Evolutionary conservation across 2,113 vertebrate species (phyloP).

Genomic region (Deroptyus accipitrinus): DNA sequence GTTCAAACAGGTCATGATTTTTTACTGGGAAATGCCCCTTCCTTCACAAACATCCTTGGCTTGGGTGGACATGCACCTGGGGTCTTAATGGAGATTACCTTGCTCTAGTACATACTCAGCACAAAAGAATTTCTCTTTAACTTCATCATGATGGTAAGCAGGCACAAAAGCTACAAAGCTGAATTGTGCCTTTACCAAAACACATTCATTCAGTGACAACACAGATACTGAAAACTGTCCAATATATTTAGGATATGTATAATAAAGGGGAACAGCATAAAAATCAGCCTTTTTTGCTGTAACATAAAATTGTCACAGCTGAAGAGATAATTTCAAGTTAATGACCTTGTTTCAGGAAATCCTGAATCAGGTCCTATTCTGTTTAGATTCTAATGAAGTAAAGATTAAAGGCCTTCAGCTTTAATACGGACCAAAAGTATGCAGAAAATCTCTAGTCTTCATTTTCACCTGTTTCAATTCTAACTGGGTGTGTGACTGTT

Average conservation of each 20-base stretch:
- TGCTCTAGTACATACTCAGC: background rate
- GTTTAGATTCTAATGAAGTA: background rate
- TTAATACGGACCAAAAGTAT: background rate
- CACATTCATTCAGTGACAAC: rapidly evolving
- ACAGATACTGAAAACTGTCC: background rate
- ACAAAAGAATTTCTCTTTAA: background rate
- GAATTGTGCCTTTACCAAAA: background rate
- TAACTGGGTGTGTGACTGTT: rapidly evolving
- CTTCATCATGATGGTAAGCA: background rate
- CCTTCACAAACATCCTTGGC: background rate
- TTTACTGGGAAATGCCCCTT: background rate
- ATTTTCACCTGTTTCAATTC: background rate
- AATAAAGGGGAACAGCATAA: background rate
- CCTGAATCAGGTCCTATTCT: background rate
- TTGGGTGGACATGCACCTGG: background rate
- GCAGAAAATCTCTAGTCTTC: background rate
- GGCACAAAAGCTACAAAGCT: background rate
- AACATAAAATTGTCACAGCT: background rate
- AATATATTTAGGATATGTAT: background rate
- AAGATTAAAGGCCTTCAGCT: background rate
- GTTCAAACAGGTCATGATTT: background rate
- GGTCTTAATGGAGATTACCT: background rate
- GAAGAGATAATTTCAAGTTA: background rate
- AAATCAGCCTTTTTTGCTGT: background rate
- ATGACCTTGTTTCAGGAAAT: background rate